Percentiles rank a stretch among this genome's conserved stretches.
These are phyloP conservation scores for Himalopsyche kuldschensis DNA, from an alignment of 2,888 invertebrate species.

Conservation along the genomic window DNA sequence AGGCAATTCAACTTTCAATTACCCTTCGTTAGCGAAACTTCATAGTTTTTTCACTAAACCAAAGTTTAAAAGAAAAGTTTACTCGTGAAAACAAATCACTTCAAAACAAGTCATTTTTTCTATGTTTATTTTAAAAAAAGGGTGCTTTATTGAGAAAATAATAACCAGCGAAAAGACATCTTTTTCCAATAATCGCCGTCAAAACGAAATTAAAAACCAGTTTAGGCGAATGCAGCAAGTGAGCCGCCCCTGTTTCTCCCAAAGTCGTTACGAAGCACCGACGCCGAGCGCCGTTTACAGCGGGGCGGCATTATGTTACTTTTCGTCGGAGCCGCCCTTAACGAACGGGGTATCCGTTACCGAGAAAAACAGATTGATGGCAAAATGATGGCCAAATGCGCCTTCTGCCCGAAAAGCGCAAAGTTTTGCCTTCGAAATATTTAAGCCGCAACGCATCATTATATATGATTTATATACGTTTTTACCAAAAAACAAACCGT, in stretches of 20 bases:
- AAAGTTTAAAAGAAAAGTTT: no score
- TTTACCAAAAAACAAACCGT: neutral
- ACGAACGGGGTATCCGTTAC: constrained; percentile 1
- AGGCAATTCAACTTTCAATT: no score
- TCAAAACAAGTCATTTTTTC: no score
- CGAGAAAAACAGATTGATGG: constrained; percentile 5
- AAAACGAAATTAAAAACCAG: neutral
- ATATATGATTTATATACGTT: neutral
- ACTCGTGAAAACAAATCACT: no score
- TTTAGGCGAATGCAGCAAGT: neutral
- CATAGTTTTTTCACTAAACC: no score
- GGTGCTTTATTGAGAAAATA: neutral
- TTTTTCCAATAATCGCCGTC: neutral
- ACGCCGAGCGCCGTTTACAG: neutral
- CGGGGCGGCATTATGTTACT: neutral
- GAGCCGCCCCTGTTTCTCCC: neutral
- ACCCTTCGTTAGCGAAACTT: no score
- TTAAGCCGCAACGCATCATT: neutral
- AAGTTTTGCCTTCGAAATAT: neutral
- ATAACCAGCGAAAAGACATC: neutral
- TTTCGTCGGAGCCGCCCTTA: neutral
- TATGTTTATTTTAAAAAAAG: no score
- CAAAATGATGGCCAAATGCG: neutral
- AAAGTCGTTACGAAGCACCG: neutral
- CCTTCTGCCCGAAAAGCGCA: neutral